Conservation (phyloP, 2,113 vertebrate genomes). For the Hippolais icterina region DNA sequence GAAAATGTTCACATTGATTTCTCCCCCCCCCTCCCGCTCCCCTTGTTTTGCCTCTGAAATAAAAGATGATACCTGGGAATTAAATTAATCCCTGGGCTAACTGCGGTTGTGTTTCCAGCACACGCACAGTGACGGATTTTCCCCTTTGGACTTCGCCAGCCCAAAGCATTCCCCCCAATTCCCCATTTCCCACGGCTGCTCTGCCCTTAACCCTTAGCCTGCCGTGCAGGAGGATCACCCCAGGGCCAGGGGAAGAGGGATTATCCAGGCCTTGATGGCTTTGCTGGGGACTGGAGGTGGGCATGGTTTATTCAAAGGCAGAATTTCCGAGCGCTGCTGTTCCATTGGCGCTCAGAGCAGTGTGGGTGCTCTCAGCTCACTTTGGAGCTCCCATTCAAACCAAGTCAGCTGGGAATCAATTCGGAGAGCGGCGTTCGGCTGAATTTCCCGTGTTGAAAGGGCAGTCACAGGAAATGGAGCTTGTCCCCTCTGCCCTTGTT, state of each 20-base stretch:
- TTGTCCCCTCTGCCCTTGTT: background rate
- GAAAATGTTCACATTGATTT: background rate
- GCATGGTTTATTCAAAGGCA: background rate
- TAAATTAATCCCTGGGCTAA: background rate
- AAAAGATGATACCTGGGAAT: background rate
- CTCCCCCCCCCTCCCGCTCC: too few relatives aligned
- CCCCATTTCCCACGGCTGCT: background rate
- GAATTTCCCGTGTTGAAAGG: background rate
- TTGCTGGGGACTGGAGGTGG: background rate
- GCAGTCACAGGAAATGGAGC: background rate
- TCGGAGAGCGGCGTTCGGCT: background rate
- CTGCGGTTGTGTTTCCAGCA: background rate
- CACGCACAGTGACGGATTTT: background rate
- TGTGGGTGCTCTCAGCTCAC: background rate
- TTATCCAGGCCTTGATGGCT: background rate
- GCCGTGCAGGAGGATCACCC: background rate
- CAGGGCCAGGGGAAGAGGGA: background rate
- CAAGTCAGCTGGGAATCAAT: background rate
- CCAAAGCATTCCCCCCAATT: background rate
- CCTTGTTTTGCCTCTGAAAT: background rate
- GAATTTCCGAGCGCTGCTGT: background rate
- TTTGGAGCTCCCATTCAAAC: background rate
- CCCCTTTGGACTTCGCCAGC: background rate
- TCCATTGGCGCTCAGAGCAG: background rate
- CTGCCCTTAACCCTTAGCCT: background rate